Evolutionary conservation across 2,797 vertebrate genomes (phyloP).

Genomic region (Heterohyrax brucei): DNA sequence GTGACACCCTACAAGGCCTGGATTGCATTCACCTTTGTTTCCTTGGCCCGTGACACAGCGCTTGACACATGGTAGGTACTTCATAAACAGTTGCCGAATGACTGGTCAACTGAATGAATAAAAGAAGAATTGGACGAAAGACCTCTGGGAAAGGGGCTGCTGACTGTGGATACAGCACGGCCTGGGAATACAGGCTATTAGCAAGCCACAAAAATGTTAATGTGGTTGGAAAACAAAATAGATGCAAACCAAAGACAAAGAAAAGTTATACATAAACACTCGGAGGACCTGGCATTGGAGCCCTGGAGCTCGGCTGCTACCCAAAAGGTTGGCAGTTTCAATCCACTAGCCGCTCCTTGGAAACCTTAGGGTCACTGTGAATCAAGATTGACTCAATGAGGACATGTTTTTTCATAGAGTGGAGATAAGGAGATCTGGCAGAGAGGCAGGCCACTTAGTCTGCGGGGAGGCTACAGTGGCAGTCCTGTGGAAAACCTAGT

Average conservation of each 20-base stretch:
- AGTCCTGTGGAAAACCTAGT: too few species aligned
- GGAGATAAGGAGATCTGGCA: too few species aligned
- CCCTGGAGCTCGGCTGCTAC: too few species aligned
- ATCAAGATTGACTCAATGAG: too few species aligned
- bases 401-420: too few species aligned
- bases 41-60: neutral
- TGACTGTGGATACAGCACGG: neutral
- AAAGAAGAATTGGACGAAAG: neutral
- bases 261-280: neutral
- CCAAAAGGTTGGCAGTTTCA: too few species aligned
- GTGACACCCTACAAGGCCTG: neutral
- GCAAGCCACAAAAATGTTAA: neutral
- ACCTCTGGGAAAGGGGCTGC: constrained; percentile 1
- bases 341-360: too few species aligned
- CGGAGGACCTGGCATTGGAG: neutral
- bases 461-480: too few species aligned
- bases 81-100: neutral
- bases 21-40: neutral
- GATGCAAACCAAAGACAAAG: neutral
- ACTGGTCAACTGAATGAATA: neutral
- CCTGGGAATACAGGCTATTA: neutral
- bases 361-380: too few species aligned
- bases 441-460: too few species aligned
- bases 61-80: neutral
- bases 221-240: neutral